phyloP scores from a whole-genome alignment of 2,888 invertebrate genomes.

The Cosmia pyralina region DNA sequence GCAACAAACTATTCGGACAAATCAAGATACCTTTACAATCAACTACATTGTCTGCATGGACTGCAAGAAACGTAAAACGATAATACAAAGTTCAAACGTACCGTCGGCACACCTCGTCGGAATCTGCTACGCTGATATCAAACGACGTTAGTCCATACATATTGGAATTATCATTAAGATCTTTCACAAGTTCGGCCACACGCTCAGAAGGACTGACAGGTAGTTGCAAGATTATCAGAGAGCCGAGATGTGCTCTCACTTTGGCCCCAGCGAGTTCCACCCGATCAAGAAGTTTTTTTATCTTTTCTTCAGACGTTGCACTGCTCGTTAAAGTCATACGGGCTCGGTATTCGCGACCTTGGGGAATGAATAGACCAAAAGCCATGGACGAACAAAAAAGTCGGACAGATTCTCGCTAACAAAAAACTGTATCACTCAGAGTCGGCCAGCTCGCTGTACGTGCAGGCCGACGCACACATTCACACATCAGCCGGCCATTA shows the following conservation, averaged over 20 bases:
- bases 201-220: constrained; percentile 76
- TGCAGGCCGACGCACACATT: too few relatives aligned
- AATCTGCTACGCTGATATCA: constrained; percentile 81
- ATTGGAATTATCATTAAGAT: constrained; percentile 70
- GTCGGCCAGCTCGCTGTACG: too few relatives aligned
- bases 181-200: constrained; percentile 75
- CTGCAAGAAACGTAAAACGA: not conserved
- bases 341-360: constrained; percentile 77
- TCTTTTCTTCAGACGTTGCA: constrained; percentile 5
- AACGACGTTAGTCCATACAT: constrained; percentile 78
- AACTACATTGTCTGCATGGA: not conserved
- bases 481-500: too few relatives aligned
- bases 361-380: not conserved
- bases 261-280: constrained; percentile 73
- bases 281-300: constrained; percentile 66
- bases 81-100: constrained; percentile 47
- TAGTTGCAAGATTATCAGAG: constrained; percentile 78
- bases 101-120: constrained; percentile 83
- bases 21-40: too few relatives aligned
- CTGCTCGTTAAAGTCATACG: constrained; percentile 72
- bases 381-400: too few relatives aligned
- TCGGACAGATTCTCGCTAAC: too few relatives aligned
- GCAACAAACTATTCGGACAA: too few relatives aligned
- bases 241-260: constrained; percentile 80
- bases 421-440: too few relatives aligned